These are phyloP conservation scores for Athetis lepigone DNA, from an alignment of 2,888 invertebrate genomes.

Conservation along the genomic window DNA sequence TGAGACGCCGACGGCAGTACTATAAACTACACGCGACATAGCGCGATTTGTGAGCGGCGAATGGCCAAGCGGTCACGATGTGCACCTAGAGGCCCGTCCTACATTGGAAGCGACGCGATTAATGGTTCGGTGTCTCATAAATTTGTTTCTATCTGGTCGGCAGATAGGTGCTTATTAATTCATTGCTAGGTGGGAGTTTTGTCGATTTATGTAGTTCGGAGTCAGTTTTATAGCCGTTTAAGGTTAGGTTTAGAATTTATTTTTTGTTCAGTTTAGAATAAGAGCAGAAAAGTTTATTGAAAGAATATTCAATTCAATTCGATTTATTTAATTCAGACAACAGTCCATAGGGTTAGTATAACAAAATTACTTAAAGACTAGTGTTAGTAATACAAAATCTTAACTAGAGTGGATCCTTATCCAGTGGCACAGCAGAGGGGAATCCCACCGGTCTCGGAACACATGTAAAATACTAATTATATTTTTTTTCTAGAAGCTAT, in stretches of 20 bases:
- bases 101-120: conserved; percentile 48
- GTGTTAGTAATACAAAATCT: too few relatives aligned
- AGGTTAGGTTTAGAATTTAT: not conserved
- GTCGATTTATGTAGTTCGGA: not conserved
- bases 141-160: conserved; percentile 15
- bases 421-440: too few relatives aligned
- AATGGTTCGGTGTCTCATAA: conserved; percentile 21
- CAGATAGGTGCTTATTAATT: conserved; percentile 25
- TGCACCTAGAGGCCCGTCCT: conserved; percentile 41
- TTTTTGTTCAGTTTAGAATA: too few relatives aligned
- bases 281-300: too few relatives aligned
- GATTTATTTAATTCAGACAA: too few relatives aligned
- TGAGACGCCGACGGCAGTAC: conserved; percentile 73
- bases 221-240: not conserved
- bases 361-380: too few relatives aligned
- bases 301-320: too few relatives aligned
- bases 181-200: conserved; percentile 30
- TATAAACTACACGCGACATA: conserved; percentile 69
- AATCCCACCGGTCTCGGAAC: too few relatives aligned
- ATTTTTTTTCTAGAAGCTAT: too few relatives aligned
- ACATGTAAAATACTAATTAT: too few relatives aligned
- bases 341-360: too few relatives aligned
- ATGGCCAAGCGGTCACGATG: conserved; percentile 68
- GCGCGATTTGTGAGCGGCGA: conserved; percentile 66
- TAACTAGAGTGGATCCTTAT: too few relatives aligned